These are phyloP conservation scores for Cataglyphis rosenhaueri DNA, from an alignment of 2,888 invertebrate species.

Conservation along the genomic window DNA sequence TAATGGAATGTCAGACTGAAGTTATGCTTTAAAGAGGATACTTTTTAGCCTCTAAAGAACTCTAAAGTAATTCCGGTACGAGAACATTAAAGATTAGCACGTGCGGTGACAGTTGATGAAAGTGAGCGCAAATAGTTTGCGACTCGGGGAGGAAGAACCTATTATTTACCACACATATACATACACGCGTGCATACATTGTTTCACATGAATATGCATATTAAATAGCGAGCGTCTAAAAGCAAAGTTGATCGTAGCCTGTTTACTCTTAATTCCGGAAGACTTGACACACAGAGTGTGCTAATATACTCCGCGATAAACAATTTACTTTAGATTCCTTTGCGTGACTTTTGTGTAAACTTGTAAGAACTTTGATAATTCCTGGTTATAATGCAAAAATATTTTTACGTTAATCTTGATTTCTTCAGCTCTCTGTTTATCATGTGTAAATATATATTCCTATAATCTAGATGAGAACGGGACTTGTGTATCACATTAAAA, in stretches of 20 bases:
- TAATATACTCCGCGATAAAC: constrained; percentile 3
- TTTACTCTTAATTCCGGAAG: neutral
- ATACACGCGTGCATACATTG: neutral
- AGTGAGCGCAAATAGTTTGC: neutral
- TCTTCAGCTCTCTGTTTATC: neutral
- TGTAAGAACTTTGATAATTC: neutral
- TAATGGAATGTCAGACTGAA: neutral
- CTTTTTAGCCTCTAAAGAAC: neutral
- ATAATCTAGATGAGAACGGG: neutral
- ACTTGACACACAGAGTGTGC: neutral
- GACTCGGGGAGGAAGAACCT: neutral
- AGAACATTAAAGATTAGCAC: neutral
- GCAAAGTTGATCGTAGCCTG: neutral
- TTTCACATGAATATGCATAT: neutral
- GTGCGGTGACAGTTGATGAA: neutral
- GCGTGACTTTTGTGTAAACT: neutral
- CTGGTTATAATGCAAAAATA: neutral
- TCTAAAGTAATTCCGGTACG: neutral
- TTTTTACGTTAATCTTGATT: neutral
- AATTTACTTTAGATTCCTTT: neutral
- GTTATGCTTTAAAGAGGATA: neutral
- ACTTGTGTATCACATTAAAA: neutral
- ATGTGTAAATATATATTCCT: neutral
- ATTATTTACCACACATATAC: neutral
- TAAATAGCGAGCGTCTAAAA: neutral